These are phyloP conservation scores for Gymnocypris eckloni DNA, from an alignment of 2,797 vertebrate genomes.

Conservation along the genomic window DNA sequence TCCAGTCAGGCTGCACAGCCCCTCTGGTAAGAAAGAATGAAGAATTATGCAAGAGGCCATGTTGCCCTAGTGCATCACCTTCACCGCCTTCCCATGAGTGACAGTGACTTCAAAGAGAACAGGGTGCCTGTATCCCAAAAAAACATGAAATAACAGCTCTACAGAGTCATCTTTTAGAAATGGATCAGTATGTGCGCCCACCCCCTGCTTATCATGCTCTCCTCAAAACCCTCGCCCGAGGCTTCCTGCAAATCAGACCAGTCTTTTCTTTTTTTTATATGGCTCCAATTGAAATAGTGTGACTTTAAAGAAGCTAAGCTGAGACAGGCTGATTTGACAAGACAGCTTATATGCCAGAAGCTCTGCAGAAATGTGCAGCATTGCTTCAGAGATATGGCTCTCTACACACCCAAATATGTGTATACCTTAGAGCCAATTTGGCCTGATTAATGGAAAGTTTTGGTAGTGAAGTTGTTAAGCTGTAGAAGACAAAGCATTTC, in stretches of 20 bases:
- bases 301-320: constrained; percentile 60
- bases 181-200: constrained; percentile 54
- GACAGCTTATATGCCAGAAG: constrained; percentile 55
- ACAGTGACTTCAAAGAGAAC: constrained; percentile 77
- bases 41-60: constrained; percentile 75
- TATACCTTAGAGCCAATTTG: constrained; percentile 51
- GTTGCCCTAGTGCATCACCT: constrained; percentile 78
- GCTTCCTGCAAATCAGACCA: constrained; percentile 53
- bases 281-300: constrained; percentile 55
- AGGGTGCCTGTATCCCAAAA: constrained; percentile 74
- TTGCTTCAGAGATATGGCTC: constrained; percentile 49
- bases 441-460: constrained; percentile 50
- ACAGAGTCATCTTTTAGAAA: constrained; percentile 60
- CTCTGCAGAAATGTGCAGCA: constrained; percentile 36
- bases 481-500: constrained; percentile 1
- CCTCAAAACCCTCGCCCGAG: constrained; percentile 58
- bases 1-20: constrained; percentile 71
- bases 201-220: constrained; percentile 55
- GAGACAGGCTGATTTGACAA: constrained; percentile 57
- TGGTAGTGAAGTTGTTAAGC: constrained; percentile 32
- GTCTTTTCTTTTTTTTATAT: constrained; percentile 44
- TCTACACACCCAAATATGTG: constrained; percentile 18
- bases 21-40: constrained; percentile 74
- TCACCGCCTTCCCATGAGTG: constrained; percentile 68
- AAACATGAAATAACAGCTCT: constrained; percentile 66